These are phyloP conservation scores for Muntiacus muntjak DNA, from an alignment of 2,113 vertebrate species.

Conservation along the genomic window DNA sequence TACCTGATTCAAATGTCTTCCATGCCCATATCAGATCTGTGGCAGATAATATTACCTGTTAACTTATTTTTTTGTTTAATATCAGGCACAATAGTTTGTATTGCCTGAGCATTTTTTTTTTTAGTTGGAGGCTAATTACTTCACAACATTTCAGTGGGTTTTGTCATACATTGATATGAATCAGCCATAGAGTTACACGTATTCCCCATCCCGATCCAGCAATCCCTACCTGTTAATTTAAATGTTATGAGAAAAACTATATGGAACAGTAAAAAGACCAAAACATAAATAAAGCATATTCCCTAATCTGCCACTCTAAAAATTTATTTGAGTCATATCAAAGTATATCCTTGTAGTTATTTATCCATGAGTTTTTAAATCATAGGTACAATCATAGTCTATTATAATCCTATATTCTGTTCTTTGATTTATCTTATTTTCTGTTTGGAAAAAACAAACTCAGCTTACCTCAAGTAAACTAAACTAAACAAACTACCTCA, in stretches of 20 bases:
- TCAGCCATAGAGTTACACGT: too few relatives aligned
- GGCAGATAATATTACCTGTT: background rate
- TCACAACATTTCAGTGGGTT: too few relatives aligned
- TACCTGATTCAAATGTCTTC: background rate
- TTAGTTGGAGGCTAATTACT: too few relatives aligned
- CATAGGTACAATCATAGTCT: background rate
- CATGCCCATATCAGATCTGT: background rate
- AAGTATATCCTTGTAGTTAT: background rate
- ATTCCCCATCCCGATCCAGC: too few relatives aligned
- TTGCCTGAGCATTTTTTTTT: too few relatives aligned
- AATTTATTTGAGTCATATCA: background rate
- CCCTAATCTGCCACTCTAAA: background rate
- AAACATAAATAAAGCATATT: background rate
- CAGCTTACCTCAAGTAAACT: background rate
- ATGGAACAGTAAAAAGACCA: background rate
- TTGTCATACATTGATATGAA: too few relatives aligned
- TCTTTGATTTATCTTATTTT: background rate
- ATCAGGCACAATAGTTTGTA: too few relatives aligned
- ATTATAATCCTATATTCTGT: background rate
- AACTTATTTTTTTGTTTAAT: background rate
- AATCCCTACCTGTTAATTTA: background rate
- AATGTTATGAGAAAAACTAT: background rate
- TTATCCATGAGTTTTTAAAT: background rate
- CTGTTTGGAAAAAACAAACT: background rate
- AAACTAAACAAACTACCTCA: background rate